phyloP scores from a whole-genome alignment of 2,113 vertebrate genomes.

The Phocoena phocoena region DNA sequence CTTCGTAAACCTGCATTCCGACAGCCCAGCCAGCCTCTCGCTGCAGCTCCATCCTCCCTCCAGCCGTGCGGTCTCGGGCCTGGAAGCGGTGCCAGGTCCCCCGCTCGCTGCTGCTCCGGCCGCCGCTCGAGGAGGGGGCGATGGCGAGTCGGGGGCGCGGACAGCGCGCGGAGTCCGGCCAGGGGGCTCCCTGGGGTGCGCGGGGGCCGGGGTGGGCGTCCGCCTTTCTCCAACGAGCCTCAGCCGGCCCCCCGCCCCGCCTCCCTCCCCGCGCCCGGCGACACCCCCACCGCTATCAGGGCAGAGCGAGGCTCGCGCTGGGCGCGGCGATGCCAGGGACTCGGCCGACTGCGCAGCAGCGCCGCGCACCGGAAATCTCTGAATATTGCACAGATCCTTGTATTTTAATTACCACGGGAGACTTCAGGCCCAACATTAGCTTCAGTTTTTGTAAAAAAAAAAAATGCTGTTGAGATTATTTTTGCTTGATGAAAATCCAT shows the following conservation, averaged over 20 bases:
- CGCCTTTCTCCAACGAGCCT: rapidly evolving
- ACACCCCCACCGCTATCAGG: rapidly evolving
- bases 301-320: rapidly evolving
- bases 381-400: neutral
- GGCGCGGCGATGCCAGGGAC: too few species aligned
- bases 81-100: conserved; percentile 81
- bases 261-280: rapidly evolving
- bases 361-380: neutral
- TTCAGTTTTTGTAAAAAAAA: neutral
- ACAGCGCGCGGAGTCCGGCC: neutral
- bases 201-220: neutral
- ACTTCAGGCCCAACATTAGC: neutral
- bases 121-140: neutral
- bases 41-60: conserved; percentile 88
- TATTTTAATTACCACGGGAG: neutral
- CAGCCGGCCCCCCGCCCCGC: neutral
- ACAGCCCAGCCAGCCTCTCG: conserved; percentile 85
- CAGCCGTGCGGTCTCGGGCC: conserved; percentile 88
- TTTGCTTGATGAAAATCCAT: neutral
- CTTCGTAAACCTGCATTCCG: neutral
- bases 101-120: neutral
- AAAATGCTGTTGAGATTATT: neutral
- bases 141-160: neutral
- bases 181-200: neutral
- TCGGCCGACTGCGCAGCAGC: neutral